A percentile compares a stretch with the other conserved stretches of the same genome.
These are phyloP conservation scores for Drosophila mauritiana DNA, from an alignment of 1,140 invertebrate genomes.

Conservation along the genomic window DNA sequence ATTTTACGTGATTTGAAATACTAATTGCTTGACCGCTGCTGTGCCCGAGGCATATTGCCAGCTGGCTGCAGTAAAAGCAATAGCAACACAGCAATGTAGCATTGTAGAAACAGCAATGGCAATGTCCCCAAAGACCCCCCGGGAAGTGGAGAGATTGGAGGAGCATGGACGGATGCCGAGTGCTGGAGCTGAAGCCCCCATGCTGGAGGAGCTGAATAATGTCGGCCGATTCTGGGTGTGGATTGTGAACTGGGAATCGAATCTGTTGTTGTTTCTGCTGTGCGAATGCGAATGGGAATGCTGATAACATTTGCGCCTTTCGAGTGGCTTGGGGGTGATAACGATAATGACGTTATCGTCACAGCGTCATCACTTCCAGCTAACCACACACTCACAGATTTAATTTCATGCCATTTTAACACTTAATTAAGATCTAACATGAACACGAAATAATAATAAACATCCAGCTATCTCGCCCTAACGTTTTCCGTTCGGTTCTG, in stretches of 20 bases:
- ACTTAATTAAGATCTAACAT: conserved; percentile 74
- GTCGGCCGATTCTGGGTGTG: conserved; percentile 32
- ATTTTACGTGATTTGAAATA: neutral
- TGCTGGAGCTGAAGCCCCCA: neutral
- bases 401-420: conserved; percentile 74
- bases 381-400: conserved; percentile 43
- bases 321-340: conserved; percentile 53
- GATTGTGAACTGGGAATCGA: conserved; percentile 12
- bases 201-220: conserved; percentile 23
- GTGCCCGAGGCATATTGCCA: conserved; percentile 2
- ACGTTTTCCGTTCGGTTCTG: conserved; percentile 20
- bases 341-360: conserved; percentile 69
- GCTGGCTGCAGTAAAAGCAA: conserved; percentile 5
- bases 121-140: conserved; percentile 29
- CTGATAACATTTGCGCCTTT: conserved; percentile 81
- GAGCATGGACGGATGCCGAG: conserved; percentile 16
- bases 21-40: neutral
- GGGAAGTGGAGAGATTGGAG: conserved; percentile 13
- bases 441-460: conserved; percentile 46
- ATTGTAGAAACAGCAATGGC: conserved; percentile 9
- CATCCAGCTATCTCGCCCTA: conserved; percentile 10
- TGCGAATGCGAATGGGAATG: conserved; percentile 2
- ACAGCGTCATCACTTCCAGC: conserved; percentile 57
- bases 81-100: conserved; percentile 2
- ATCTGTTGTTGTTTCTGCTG: conserved; percentile 48